Base-by-base conservation (phyloP, 2,888 invertebrate species). In the Electrophaes corylata region DNA sequence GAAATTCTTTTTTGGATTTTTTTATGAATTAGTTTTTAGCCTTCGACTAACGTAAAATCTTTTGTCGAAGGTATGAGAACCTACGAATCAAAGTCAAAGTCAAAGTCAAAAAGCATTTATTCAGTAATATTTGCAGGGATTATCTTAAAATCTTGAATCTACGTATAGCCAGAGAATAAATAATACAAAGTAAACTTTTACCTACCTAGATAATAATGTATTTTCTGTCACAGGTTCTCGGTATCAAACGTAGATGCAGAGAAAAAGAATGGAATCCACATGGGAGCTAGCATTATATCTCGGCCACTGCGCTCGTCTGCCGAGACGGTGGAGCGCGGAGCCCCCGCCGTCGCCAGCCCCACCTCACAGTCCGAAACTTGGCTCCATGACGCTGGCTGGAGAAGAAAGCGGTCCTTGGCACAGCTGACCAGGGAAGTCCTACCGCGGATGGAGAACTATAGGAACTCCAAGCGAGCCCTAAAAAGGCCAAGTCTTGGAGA, bases 401-500 rank as follows among this genome's bases (percentile, higher is more conserved):
- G 88, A 26, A 76, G 94, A 59, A 93, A 93, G 70, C 81, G 92
- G 19, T 94, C 94, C 1, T 77, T 95, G 67, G 94, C 94, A 1
- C 94, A 95, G 70, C 88, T 96, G 55, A 95, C 95, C 0, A 93
- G 95, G 69, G 97, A 97, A 81, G 95, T 96, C 1, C 80, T 97
- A 33, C 97, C 97, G 0, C 91, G 96, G 55, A 92, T 96, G 85
- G 96, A 97, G 77, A 96, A 97, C 81, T 97, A 97, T 78, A 93
- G 96, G 75, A 95, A 95, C 79, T 95, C 96, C 0, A 94, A 95
- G 73, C 92, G 96, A 67, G 95, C 95, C 0, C 84, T 94, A 49
- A 96, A 96, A 79, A 93, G 97, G 64, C 97, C 97, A 0, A 96
- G 97, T 19, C 91, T 97, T 55, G 96, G 97, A 16, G 96, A 97